A percentile compares a stretch with the other conserved stretches of the same genome.
Conservation (phyloP, 2,797 vertebrate genomes). For the Sebastes minor region DNA sequence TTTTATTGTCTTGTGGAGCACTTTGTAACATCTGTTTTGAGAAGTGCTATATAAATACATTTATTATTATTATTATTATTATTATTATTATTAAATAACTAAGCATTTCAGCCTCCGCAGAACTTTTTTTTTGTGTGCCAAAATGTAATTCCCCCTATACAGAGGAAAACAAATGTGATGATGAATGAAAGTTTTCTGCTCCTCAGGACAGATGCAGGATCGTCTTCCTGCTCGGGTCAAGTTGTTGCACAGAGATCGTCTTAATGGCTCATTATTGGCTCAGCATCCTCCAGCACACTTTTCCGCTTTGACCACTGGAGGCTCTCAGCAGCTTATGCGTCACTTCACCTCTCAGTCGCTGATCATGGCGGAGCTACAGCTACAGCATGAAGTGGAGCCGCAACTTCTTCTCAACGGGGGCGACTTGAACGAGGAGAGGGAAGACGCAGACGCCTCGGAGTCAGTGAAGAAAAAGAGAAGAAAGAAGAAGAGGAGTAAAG, state of each 20-base stretch:
- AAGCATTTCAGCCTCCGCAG: not conserved
- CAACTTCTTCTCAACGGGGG: conserved; percentile 88
- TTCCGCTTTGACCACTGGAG: conserved; percentile 70
- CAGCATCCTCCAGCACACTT: conserved; percentile 49
- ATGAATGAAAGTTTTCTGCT: conserved; percentile 9
- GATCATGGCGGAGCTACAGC: conserved; percentile 89
- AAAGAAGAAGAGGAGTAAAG: conserved; percentile 92
- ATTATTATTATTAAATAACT: too few species aligned
- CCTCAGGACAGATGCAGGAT: not conserved
- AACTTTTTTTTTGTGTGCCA: not conserved
- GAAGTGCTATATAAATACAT: too few species aligned
- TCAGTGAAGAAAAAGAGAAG: conserved; percentile 88
- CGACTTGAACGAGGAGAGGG: conserved; percentile 80
- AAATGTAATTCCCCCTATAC: not conserved
- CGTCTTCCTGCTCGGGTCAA: conserved; percentile 47
- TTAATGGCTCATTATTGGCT: conserved; percentile 64
- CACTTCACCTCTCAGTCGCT: conserved; percentile 68
- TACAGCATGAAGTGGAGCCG: conserved; percentile 71
- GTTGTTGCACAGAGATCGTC: conserved; percentile 46
- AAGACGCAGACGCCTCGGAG: conserved; percentile 79
- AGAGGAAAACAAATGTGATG: not conserved
- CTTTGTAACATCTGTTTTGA: too few species aligned
- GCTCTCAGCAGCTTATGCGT: conserved; percentile 74
- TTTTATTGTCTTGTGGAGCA: too few species aligned
- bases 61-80: too few species aligned